A percentile compares a stretch with the other conserved stretches of the same genome.
These are phyloP conservation scores for Spheniscus mendiculus DNA, from an alignment of 2,113 vertebrate species.

Conservation along the genomic window DNA sequence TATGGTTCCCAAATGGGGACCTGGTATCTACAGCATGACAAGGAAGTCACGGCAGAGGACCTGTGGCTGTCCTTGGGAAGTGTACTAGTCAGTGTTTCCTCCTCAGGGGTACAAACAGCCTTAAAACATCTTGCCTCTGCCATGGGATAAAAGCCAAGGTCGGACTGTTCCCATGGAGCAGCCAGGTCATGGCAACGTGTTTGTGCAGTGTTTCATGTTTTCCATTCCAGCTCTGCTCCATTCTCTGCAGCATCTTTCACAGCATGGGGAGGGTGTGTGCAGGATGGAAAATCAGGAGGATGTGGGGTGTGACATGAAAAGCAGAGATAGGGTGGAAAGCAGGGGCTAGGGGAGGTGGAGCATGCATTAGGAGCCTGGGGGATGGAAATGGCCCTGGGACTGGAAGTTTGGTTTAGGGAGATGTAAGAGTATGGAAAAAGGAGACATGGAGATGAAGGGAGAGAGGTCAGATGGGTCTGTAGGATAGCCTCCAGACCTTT, in stretches of 20 bases:
- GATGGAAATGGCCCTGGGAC: neutral
- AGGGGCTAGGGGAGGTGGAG: neutral
- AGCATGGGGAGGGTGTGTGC: neutral
- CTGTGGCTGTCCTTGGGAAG: neutral
- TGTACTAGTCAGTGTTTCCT: neutral
- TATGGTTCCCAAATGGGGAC: neutral
- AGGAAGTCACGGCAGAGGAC: neutral
- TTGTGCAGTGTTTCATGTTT: neutral
- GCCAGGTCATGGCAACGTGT: neutral
- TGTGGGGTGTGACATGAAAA: neutral
- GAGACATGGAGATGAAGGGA: neutral
- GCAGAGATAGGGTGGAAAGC: neutral
- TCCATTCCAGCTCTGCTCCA: neutral
- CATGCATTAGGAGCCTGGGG: neutral
- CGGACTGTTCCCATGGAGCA: neutral
- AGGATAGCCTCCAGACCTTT: neutral
- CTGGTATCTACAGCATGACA: neutral
- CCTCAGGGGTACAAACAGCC: neutral
- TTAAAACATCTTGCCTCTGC: neutral
- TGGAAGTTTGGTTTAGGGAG: neutral
- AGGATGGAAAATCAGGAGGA: neutral
- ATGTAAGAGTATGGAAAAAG: neutral
- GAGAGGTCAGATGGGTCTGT: accelerated
- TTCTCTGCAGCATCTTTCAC: neutral
- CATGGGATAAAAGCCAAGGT: neutral